Evolutionary conservation across 2,113 vertebrate species (phyloP).

Genomic region (Nansenia antarctica): DNA sequence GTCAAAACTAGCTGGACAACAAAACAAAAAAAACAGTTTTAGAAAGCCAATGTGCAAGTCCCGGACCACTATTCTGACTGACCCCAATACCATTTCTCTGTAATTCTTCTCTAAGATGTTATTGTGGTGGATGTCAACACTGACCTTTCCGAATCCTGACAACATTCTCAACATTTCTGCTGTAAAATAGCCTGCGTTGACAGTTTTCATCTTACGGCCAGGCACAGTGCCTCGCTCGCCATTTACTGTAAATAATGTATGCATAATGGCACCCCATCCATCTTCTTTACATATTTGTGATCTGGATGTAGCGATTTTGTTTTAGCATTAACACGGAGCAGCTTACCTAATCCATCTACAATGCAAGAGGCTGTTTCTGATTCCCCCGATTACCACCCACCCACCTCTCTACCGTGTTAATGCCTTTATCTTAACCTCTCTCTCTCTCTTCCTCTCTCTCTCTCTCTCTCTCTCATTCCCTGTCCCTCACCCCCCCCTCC

Average conservation of each 20-base stretch:
- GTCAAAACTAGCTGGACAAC: no score
- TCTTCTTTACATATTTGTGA: conserved; percentile 18
- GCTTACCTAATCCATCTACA: not conserved
- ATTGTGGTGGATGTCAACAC: no score
- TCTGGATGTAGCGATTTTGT: conserved; percentile 30
- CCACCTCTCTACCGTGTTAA: not conserved
- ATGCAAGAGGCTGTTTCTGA: not conserved
- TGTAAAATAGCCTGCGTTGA: conserved; percentile 39
- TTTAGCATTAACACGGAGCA: not conserved
- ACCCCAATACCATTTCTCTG: conserved; percentile 40
- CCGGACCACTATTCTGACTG: conserved; percentile 14
- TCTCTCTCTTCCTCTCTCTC: conserved; percentile 13
- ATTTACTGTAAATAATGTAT: conserved; percentile 55
- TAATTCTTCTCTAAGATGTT: conserved; percentile 39
- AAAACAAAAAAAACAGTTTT: conserved; percentile 20
- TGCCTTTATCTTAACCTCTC: no score
- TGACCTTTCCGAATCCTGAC: conserved; percentile 65
- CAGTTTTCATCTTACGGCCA: conserved; percentile 44
- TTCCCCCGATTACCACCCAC: not conserved
- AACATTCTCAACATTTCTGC: conserved; percentile 30
- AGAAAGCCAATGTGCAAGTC: conserved; percentile 22
- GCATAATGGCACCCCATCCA: conserved; percentile 16
- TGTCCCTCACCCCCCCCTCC: conserved; percentile 2
- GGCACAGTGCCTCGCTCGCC: conserved; percentile 32
- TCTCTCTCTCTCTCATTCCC: conserved; percentile 15